Evolutionary conservation across 1,140 invertebrate species (phyloP), one percentile per base, ranked within the genome.

Genomic region (Bombus fervidus): DNA sequence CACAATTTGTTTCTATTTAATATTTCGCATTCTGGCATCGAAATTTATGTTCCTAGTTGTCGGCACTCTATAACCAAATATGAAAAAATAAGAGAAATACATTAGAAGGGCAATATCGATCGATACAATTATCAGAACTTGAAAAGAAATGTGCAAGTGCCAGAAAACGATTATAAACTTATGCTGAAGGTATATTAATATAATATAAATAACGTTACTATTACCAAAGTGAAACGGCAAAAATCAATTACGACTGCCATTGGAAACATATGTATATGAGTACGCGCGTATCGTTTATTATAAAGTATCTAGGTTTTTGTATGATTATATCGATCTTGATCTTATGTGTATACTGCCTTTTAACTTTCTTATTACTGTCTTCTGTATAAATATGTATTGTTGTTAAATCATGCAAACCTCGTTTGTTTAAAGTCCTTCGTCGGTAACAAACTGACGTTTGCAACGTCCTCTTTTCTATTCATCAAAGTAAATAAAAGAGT

Each of bases 311-410:
- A 95, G 89, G 91, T 92, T 91, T 89, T 93, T 92, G 89, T 94
- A 95, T 92, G 93, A 94, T 95, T 95, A 95, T 94, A 95, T 90
- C 94, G 92, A 94, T 94, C 93, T 93, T 94, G 93, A 94, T 92
- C 92, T 94, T 95, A 94, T 91, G 91, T 95, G 93, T 95, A 95
- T 93, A 94, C 90, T 94, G 88, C 83, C 85, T 83, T 91, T 90
- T 86, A 95, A 95, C 93, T 95, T 95, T 94, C 93, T 94, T 94
- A 95, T 94, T 93, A 94, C 91, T 93, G 91, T 92, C 89, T 93
- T 94, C 94, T 95, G 92, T 95, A 95, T 95, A 95, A 95, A 95
- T 95, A 95, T 95, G 94, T 95, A 94, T 94, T 93, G 90, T 94
- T 93, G 89, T 94, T 94, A 94, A 95, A 91, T 93, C 91, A 92